Base-by-base conservation (phyloP, 2,113 vertebrate genomes). In the Odocoileus hemionus region DNA sequence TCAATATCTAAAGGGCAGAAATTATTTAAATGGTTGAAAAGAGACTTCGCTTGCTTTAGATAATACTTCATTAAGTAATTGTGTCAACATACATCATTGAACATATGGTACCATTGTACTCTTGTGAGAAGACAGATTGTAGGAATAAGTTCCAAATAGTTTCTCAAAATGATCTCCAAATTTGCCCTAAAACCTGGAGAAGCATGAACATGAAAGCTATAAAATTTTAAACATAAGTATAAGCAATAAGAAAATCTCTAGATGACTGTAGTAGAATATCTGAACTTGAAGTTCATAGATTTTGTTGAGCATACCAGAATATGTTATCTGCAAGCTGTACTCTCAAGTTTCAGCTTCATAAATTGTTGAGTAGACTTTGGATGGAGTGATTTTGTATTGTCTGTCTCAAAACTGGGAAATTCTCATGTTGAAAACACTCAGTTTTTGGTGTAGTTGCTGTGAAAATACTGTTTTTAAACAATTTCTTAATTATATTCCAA, bases 111-210 rank as follows among this genome's bases (percentile, higher is more conserved):
- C 5, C 33, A 58, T 45, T n/a, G 30, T 70, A 47, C 3, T 92
- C 25, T 87, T 85, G 1, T 61, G 43, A 89, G 19, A 89, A 89
- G 16, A 96, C 43, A 36, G 3, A 67, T 45, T 60, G 74, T 12
- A n/a, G 19, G 33, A 95, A 54, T 64, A 25, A 82, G 21, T 78
- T 82, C 45, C 43, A 85, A 52, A 94, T 67, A 21, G 61, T 83
- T 96, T 93, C n/a, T 76, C 60, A 93, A 96, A 92, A 82, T 89
- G 3, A 82, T 57, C 10, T 90, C 4, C 90, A 87, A 67, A 83
- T 2, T 25, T 93, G 9, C 78, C 39, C 25, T 45, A 88, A 89
- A 89, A 25, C 23, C 33, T 89, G 25, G 21, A 84, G 7, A 95
- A 91, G 55, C 43, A 61, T 30, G 11, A 92, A 61, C 14, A n/a